Base-by-base conservation (phyloP, 2,113 vertebrate genomes). In the Python bivittatus region DNA sequence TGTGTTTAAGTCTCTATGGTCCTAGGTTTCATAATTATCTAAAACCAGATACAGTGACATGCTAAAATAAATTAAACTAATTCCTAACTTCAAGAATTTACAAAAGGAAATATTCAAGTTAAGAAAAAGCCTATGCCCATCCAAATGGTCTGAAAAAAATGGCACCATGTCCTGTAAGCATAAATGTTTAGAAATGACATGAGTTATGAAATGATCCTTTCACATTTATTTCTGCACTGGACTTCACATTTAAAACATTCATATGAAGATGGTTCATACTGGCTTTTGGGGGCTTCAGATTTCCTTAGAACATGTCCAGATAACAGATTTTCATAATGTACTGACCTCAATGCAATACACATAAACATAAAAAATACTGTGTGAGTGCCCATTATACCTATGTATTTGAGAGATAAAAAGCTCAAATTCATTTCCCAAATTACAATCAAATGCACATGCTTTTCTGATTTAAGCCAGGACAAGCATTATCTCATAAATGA, bases 171-270 rank as follows among this genome's bases (percentile, higher is more conserved):
- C 88, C 85, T 95, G 93, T 96, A 64, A 91, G 92, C 1, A 90
- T 91, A 94, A 91, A 94, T 97, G 93, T 96, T 96, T 90, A 96
- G 93, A 94, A 92, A 13, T 64, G 84, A 58, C 54, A 88, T 92
- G 93, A 94, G 84, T 96, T 97, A 95, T 94, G 95, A 29, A 88
- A 94, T 88, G 95, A 96, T 79, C 95, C 95, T 96, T 96, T 92
- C 96, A 96, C 94, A 89, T 97, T 72, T 92, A 95, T 64, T 56
- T 94, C 88, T 92, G 95, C 72, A 89, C 94, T 95, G 53, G 4
- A 5, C 29, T 84, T 86, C 25, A 61, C 5, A 15, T 85, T 29
- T 20, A 7, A 85, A 10, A 57, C 25, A n/a, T 84, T 22, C 27
- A 23, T 60, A 38, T 3, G 20, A 25, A 57, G 56, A 29, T n/a